phyloP scores from a whole-genome alignment of 2,888 invertebrate genomes.

The Disparrhopalites patrizii region DNA sequence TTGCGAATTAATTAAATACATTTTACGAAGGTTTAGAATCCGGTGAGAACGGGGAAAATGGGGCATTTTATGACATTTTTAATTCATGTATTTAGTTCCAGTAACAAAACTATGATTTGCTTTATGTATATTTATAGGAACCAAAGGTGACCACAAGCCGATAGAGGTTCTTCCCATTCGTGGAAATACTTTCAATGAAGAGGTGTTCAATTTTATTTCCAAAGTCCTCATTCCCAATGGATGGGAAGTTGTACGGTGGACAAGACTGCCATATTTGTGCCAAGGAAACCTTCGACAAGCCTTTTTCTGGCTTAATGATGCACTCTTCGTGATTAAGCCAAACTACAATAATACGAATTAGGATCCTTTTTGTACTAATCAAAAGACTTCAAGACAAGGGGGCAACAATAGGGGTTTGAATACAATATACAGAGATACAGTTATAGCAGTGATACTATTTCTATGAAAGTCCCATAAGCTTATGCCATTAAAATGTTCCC shows the following conservation, averaged over 20 bases:
- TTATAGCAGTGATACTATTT: no score
- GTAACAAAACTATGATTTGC: no score
- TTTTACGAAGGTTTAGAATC: neutral
- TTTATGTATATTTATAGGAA: no score
- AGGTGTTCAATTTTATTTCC: conserved; percentile 67
- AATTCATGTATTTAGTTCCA: neutral
- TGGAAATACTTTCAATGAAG: conserved; percentile 69
- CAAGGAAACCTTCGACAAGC: conserved; percentile 91
- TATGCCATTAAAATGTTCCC: no score
- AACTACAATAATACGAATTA: no score
- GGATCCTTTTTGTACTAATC: no score
- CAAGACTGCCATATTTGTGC: conserved; percentile 89
- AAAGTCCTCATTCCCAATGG: conserved; percentile 64
- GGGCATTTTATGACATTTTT: neutral
- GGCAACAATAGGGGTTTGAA: no score
- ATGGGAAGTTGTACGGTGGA: conserved; percentile 76
- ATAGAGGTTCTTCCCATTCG: conserved; percentile 65
- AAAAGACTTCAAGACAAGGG: no score
- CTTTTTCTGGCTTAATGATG: conserved; percentile 87
- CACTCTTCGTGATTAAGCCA: conserved; percentile 72
- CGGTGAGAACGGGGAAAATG: neutral
- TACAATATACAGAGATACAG: no score
- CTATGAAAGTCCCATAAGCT: no score
- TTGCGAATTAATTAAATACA: neutral
- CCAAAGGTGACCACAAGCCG: conserved; percentile 59